Evolutionary conservation across 2,888 invertebrate species (phyloP).

Genomic region (Sesia bembeciformis): DNA sequence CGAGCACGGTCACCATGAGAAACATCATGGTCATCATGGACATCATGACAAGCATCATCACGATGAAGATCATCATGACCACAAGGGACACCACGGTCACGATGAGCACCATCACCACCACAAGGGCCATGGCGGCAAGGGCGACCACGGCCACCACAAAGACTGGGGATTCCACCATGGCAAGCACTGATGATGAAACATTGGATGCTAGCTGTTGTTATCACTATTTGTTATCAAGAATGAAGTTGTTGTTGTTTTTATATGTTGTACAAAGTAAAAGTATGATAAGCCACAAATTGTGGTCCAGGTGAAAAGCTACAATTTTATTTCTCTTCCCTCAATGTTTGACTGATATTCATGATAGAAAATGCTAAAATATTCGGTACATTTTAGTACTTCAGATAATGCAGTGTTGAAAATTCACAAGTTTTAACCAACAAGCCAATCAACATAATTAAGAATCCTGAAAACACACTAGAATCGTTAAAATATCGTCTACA

Average conservation of each 20-base stretch:
- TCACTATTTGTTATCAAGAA: conserved; percentile 1
- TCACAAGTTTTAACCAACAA: too few species aligned
- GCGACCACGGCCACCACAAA: conserved; percentile 81
- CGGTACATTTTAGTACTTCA: too few species aligned
- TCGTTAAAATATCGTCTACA: too few species aligned
- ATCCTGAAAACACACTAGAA: too few species aligned
- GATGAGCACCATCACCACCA: conserved; percentile 83
- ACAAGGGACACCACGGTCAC: conserved; percentile 86
- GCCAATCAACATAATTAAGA: too few species aligned
- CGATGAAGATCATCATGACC: conserved; percentile 85
- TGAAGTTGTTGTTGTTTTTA: conserved; percentile 12
- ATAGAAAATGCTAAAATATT: too few species aligned
- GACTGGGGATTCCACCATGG: conserved; percentile 79
- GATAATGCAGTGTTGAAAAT: too few species aligned
- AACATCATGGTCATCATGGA: conserved; percentile 85
- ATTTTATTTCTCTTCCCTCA: too few species aligned
- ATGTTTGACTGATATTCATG: too few species aligned
- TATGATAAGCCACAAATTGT: background rate
- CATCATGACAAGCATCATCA: conserved; percentile 87
- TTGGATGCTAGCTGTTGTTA: conserved; percentile 6
- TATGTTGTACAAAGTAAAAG: conserved; percentile 4
- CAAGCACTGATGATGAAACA: conserved; percentile 45
- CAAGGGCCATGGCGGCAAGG: conserved; percentile 85
- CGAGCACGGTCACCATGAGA: conserved; percentile 84
- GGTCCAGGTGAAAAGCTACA: background rate